A percentile compares a stretch with the other conserved stretches of the same genome.
phyloP scores from a whole-genome alignment of 1,140 invertebrate species.

The Eulimnadia texana region DNA sequence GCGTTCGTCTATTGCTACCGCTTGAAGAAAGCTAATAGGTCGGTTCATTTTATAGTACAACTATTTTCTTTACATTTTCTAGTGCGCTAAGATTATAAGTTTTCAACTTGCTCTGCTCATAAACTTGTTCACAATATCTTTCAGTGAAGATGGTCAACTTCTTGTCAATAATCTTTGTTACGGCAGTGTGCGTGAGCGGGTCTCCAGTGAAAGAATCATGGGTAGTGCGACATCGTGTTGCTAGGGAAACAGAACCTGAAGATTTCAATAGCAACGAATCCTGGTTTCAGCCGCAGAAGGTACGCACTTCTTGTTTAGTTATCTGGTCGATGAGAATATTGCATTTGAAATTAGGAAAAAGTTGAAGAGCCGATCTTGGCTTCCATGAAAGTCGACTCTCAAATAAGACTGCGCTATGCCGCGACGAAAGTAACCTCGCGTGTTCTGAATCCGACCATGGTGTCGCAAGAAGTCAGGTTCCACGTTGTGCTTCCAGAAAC shows the following conservation, averaged over 20 bases:
- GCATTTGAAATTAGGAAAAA: not conserved
- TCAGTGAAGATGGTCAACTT: too few relatives aligned
- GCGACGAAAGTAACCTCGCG: constrained; percentile 39
- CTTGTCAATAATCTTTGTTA: too few relatives aligned
- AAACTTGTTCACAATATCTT: too few relatives aligned
- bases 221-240: not conserved
- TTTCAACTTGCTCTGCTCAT: too few relatives aligned
- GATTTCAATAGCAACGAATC: too few relatives aligned
- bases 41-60: too few relatives aligned
- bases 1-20: too few relatives aligned
- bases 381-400: constrained; percentile 38
- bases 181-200: not conserved
- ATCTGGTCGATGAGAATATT: not conserved
- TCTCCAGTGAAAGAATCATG: not conserved
- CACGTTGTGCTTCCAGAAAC: constrained; percentile 44
- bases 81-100: too few relatives aligned
- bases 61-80: too few relatives aligned
- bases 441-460: constrained; percentile 38
- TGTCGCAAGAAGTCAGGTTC: constrained; percentile 36
- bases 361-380: constrained; percentile 24
- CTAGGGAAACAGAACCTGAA: not conserved
- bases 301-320: not conserved
- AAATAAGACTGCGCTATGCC: constrained; percentile 42
- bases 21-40: too few relatives aligned
- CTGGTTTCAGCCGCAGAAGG: not conserved